These are phyloP conservation scores for Magallana angulata DNA, from an alignment of 1,140 invertebrate genomes.

Conservation along the genomic window DNA sequence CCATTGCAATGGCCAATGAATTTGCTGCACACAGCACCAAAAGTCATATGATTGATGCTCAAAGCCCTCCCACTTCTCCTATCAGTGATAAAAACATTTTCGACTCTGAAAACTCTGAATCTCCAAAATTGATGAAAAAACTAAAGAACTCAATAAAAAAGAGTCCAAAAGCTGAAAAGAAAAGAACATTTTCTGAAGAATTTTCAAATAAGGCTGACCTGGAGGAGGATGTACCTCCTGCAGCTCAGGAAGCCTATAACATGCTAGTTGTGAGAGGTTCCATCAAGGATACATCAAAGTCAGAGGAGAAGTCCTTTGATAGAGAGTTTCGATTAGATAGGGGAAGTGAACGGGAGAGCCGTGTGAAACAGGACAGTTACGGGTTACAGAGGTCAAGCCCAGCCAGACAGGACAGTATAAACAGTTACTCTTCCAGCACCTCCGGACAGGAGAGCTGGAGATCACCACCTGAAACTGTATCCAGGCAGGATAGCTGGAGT, in stretches of 20 bases:
- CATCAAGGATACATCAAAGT: slow-evolving; percentile 56
- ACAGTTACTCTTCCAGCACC: not conserved
- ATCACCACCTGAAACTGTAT: not conserved
- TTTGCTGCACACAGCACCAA: slow-evolving; percentile 82
- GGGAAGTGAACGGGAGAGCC: slow-evolving; percentile 5
- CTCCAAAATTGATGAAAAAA: slow-evolving; percentile 88
- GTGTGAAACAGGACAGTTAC: slow-evolving; percentile 4
- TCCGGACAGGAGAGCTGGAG: slow-evolving; percentile 15
- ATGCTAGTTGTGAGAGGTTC: slow-evolving; percentile 89
- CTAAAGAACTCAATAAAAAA: slow-evolving; percentile 85
- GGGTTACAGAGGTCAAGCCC: slow-evolving; percentile 11
- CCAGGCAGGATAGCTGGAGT: slow-evolving; percentile 19
- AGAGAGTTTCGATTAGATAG: slow-evolving; percentile 26
- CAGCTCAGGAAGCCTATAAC: slow-evolving; percentile 93
- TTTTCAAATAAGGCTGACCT: slow-evolving; percentile 68
- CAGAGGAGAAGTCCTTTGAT: not conserved
- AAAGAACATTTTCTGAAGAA: slow-evolving; percentile 81
- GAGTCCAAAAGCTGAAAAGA: slow-evolving; percentile 72
- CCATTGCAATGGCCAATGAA: slow-evolving; percentile 96
- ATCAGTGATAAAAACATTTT: slow-evolving; percentile 63
- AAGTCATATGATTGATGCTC: slow-evolving; percentile 52
- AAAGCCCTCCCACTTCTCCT: slow-evolving; percentile 57
- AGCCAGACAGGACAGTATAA: slow-evolving; percentile 3
- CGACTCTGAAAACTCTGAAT: slow-evolving; percentile 77
- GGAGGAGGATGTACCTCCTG: slow-evolving; percentile 73